Conservation (phyloP, 2,888 invertebrate genomes). For the Steinernema hermaphroditum region DNA sequence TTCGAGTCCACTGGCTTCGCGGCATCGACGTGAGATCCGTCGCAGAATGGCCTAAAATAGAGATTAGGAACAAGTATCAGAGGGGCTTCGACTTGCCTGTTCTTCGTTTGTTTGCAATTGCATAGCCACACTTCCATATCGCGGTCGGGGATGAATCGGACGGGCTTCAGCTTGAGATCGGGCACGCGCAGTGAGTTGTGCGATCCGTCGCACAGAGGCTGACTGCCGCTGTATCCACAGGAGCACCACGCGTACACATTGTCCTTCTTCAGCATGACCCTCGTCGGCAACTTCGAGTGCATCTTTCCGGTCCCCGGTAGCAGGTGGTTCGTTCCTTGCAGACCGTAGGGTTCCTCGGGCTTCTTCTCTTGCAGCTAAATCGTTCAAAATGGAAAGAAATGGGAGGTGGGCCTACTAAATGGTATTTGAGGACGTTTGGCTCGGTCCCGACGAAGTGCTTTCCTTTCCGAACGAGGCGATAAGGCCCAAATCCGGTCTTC, state of each 20-base stretch:
- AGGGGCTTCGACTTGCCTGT: too few relatives aligned
- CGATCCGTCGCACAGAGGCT: constrained; percentile 87
- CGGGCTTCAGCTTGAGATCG: constrained; percentile 74
- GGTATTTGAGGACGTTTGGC: constrained; percentile 62
- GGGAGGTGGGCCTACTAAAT: constrained; percentile 43
- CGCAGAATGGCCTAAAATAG: constrained; percentile 97
- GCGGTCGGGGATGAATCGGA: constrained; percentile 78
- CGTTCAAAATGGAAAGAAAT: constrained; percentile 35
- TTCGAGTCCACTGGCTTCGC: constrained; percentile 13
- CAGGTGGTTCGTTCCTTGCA: constrained; percentile 64
- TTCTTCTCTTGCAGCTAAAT: constrained; percentile 63
- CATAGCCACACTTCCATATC: constrained; percentile 79
- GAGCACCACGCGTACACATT: constrained; percentile 88
- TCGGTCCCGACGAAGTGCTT: constrained; percentile 65
- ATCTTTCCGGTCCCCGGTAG: constrained; percentile 60
- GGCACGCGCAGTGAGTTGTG: constrained; percentile 72
- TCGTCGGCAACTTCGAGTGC: constrained; percentile 43
- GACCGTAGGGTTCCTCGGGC: constrained; percentile 59
- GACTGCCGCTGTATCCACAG: constrained; percentile 86
- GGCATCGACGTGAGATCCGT: constrained; percentile 79
- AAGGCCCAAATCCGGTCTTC: constrained; percentile 62
- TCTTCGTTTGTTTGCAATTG: constrained; percentile 92
- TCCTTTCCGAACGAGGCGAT: constrained; percentile 59
- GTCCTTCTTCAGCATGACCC: constrained; percentile 70
- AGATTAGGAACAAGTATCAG: too few relatives aligned